Evolutionary conservation across 2,888 invertebrate species (phyloP).

Genomic region (Galerucella pusilla): DNA sequence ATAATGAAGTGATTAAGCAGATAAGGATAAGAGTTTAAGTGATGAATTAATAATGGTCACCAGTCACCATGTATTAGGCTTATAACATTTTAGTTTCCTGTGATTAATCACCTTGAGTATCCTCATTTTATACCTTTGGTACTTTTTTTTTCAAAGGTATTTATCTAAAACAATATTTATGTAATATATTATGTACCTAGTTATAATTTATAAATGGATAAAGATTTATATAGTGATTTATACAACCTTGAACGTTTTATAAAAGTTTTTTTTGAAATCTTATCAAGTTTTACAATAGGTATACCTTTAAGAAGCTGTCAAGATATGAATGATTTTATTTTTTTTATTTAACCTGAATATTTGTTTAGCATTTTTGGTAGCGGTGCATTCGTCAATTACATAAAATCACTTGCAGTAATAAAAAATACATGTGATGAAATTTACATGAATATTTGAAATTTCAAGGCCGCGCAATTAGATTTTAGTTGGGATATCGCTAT

Average conservation of each 20-base stretch:
- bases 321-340: too few species aligned
- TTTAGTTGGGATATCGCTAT: too few species aligned
- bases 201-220: background rate
- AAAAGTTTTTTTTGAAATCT: too few species aligned
- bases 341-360: too few species aligned
- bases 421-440: too few species aligned
- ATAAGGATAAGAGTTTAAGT: constrained; percentile 12
- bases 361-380: too few species aligned
- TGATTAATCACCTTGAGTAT: constrained; percentile 9
- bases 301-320: too few species aligned
- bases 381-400: too few species aligned
- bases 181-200: background rate
- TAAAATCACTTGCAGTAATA: too few species aligned
- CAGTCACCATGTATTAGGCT: background rate
- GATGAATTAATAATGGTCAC: constrained; percentile 18
- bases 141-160: constrained; percentile 8
- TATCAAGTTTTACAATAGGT: too few species aligned
- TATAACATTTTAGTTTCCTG: background rate
- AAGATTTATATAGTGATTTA: background rate
- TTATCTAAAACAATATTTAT: constrained; percentile 1
- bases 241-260: background rate
- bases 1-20: background rate
- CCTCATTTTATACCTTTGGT: background rate
- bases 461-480: too few species aligned
- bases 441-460: too few species aligned